Conservation (phyloP, 2,888 invertebrate species). For the Gibbula magus region DNA sequence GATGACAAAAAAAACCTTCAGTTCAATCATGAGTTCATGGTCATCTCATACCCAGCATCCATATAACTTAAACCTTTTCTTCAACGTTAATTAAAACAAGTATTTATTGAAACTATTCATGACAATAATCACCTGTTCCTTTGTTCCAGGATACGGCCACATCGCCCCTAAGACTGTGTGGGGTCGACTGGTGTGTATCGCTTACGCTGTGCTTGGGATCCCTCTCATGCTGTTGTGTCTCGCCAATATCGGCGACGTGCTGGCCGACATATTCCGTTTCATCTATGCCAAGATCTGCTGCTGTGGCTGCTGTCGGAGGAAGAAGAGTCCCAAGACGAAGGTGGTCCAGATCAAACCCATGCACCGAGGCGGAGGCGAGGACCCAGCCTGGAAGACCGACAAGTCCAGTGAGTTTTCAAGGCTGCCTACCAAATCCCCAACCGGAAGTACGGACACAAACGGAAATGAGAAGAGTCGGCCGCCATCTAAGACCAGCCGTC, state of each 20-base stretch:
- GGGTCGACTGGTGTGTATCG: constrained; percentile 75
- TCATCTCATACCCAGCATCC: no score
- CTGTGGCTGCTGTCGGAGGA: constrained; percentile 69
- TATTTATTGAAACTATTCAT: no score
- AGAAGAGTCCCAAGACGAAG: constrained; percentile 54
- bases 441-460: constrained; percentile 38
- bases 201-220: constrained; percentile 76
- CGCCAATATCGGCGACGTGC: constrained; percentile 77
- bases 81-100: no score
- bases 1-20: no score
- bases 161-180: constrained; percentile 74
- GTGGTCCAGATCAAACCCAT: constrained; percentile 54
- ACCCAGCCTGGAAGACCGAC: constrained; percentile 54
- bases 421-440: constrained; percentile 52
- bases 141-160: constrained; percentile 73
- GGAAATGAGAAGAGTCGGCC: constrained; percentile 35
- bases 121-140: background rate
- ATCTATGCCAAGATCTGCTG: constrained; percentile 75
- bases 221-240: constrained; percentile 77
- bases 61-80: no score
- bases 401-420: constrained; percentile 54
- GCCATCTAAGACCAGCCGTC: constrained; percentile 14
- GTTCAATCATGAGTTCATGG: no score
- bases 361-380: constrained; percentile 42
- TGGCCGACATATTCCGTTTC: constrained; percentile 77